Evolutionary conservation across 2,888 invertebrate genomes (phyloP), one percentile per base, ranked within the genome.

Genomic region (Germaria angustata): DNA sequence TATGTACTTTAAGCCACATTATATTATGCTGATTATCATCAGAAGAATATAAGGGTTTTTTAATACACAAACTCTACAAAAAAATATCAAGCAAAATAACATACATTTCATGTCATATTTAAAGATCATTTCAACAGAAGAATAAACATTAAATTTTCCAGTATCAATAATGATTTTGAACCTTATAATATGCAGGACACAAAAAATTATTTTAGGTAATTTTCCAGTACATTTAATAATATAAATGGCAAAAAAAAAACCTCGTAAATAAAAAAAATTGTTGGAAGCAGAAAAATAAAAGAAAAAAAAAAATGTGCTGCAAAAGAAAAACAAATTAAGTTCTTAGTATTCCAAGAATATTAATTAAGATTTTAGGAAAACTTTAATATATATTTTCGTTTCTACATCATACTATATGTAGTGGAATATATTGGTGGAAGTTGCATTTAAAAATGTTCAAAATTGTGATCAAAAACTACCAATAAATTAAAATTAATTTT

Each of bases 191-290:
- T 41, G 15, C 11, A n/a, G 15, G 24, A 61, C 61, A 11, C 5
- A 15, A 15, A 36, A 13, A 17, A 11, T 53, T 44, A 20, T 44
- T 71, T 20, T 11, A 20, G 9, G 3, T 22, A 57, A 57, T 71
- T 71, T 71, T 71, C 69, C 57, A 34, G 11, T 57, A 34, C 34
- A 71, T 71, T 71, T 22, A 57, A 71, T 46, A 44, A 22, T 34
- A 46, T 34, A 55, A 71, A 44, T 32, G 32, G 34, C 53, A 68
- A 34, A 0, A 7, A n/a, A 55, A 39, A 41, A 32, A 4, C 15
- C 17, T 11, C 11, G n/a, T 34, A n/a, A 20, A 41, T n/a, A 41
- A 32, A 32, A 22, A 20, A 20, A 39, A 32, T n/a, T 41, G n/a
- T 20, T 20, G 69, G 28, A 15, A 36, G 7, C 8, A 53, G 28